Percentiles rank a stretch among this genome's conserved stretches.
Conservation (phyloP, 2,888 invertebrate genomes). For the Cryptus viduatorius region DNA sequence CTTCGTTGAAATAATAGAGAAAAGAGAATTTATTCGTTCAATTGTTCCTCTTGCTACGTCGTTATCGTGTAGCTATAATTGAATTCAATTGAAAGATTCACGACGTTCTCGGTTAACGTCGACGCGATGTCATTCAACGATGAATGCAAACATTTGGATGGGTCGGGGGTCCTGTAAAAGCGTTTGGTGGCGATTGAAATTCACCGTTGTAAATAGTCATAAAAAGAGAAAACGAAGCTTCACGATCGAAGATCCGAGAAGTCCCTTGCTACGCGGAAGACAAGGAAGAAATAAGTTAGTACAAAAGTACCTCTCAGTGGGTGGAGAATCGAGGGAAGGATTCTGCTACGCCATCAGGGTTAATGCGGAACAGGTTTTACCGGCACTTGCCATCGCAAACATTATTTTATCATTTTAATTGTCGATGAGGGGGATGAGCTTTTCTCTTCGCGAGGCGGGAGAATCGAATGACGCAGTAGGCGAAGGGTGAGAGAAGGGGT, state of each 20-base stretch:
- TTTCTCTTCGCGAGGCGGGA: neutral
- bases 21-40: slow-evolving; percentile 18
- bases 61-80: slow-evolving; percentile 1
- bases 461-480: neutral
- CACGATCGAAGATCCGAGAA: neutral
- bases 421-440: slow-evolving; percentile 70
- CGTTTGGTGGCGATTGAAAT: slow-evolving; percentile 9
- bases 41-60: neutral
- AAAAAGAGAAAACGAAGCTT: neutral
- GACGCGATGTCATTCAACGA: neutral
- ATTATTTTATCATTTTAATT: slow-evolving; percentile 84
- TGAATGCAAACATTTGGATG: too few relatives aligned
- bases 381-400: slow-evolving; percentile 83
- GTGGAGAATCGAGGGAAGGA: neutral
- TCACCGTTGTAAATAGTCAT: neutral
- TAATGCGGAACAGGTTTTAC: slow-evolving; percentile 77
- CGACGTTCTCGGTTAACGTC: neutral
- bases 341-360: slow-evolving; percentile 40
- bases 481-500: neutral
- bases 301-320: slow-evolving; percentile 5
- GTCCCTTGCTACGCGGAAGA: neutral
- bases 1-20: slow-evolving; percentile 13
- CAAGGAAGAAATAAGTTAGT: neutral
- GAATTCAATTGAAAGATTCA: slow-evolving; percentile 9
- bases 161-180: too few relatives aligned